Conservation (phyloP, 1,140 invertebrate species). For the Grapholita molesta region DNA sequence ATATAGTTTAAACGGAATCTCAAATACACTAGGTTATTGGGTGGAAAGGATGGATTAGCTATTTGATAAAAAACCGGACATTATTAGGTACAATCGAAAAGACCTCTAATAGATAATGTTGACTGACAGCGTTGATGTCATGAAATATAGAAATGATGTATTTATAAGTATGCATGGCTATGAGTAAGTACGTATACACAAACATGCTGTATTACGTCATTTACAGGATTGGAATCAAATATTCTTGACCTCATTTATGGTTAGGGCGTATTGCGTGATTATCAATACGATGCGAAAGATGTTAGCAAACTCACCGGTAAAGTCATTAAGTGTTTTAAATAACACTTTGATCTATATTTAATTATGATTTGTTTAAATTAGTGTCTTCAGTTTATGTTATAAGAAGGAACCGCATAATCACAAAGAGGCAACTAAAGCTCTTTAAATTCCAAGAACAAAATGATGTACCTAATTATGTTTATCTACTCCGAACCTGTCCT, state of each 20-base stretch:
- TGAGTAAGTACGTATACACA: not conserved
- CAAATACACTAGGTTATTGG: too few species aligned
- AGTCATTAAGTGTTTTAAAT: not conserved
- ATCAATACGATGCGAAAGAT: not conserved
- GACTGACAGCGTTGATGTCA: not conserved
- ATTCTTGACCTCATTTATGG: not conserved
- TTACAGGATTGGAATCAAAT: constrained; percentile 6
- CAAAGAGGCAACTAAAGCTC: not conserved
- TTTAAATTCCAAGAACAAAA: not conserved
- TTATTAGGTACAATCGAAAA: not conserved
- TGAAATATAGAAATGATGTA: not conserved
- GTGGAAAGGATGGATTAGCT: too few species aligned
- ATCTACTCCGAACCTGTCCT: constrained; percentile 22
- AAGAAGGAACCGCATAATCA: not conserved
- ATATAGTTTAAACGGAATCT: too few species aligned
- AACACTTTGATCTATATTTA: constrained; percentile 9
- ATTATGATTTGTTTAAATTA: not conserved
- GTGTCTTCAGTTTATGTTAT: not conserved
- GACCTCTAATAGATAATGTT: not conserved
- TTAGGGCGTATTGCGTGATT: not conserved
- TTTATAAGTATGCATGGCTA: not conserved
- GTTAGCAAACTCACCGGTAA: not conserved
- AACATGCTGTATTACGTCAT: not conserved
- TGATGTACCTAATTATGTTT: constrained; percentile 19
- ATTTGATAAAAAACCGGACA: too few species aligned